phyloP scores from a whole-genome alignment of 2,113 vertebrate species.

The Pluvialis apricaria region DNA sequence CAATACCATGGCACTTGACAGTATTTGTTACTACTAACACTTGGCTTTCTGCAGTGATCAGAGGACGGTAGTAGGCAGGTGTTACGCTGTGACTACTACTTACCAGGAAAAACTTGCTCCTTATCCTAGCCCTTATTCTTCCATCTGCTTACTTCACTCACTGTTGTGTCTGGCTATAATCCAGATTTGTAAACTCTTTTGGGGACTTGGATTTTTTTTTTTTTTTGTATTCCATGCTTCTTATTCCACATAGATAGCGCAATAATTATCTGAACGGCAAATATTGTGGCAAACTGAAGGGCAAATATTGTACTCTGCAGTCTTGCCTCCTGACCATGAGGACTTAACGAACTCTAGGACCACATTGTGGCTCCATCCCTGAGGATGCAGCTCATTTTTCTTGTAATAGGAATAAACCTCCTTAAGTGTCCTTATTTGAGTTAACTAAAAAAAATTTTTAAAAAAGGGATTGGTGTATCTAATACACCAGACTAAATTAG shows the following conservation, averaged over 20 bases:
- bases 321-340: not conserved
- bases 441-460: not conserved
- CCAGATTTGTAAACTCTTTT: conserved; percentile 24
- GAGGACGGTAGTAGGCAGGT: conserved; percentile 55
- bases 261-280: not conserved
- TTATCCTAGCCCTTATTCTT: conserved; percentile 21
- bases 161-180: conserved; percentile 28
- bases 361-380: not conserved
- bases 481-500: not conserved
- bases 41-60: conserved; percentile 35
- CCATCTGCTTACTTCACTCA: conserved; percentile 58
- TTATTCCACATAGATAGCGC: not conserved
- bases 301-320: not conserved
- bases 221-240: not conserved
- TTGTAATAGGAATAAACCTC: not conserved
- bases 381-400: not conserved
- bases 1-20: conserved; percentile 34
- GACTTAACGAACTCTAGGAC: not conserved
- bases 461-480: not conserved
- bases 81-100: conserved; percentile 47
- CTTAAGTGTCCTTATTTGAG: not conserved
- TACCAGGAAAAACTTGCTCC: conserved; percentile 55
- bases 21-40: conserved; percentile 57
- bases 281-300: not conserved
- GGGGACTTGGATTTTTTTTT: not conserved